These are phyloP conservation scores for Thaleichthys pacificus DNA, from an alignment of 2,797 vertebrate species.

Conservation along the genomic window DNA sequence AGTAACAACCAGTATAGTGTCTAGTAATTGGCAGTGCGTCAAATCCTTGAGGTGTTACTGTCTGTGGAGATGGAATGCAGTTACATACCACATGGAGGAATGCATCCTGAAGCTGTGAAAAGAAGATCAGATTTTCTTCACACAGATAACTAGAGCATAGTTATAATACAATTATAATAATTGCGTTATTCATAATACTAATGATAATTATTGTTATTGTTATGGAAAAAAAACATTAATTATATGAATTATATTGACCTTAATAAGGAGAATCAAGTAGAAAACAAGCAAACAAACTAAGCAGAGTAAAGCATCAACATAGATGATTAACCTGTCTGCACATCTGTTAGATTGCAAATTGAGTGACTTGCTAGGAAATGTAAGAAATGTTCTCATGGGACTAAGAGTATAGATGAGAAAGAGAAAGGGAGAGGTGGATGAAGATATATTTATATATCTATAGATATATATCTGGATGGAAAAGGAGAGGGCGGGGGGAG, in stretches of 20 bases:
- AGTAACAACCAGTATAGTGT: neutral
- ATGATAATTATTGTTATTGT: too few species aligned
- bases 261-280: neutral
- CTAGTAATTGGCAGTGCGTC: neutral
- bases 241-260: too few species aligned
- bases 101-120: conserved; percentile 73
- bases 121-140: conserved; percentile 25
- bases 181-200: too few species aligned
- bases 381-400: too few species aligned
- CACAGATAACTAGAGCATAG: neutral
- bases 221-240: too few species aligned
- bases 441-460: too few species aligned
- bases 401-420: too few species aligned
- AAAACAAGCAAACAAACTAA: neutral
- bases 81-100: conserved; percentile 83
- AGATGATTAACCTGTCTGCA: neutral
- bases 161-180: too few species aligned
- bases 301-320: neutral
- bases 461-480: too few species aligned
- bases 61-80: neutral
- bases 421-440: too few species aligned
- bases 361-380: too few species aligned
- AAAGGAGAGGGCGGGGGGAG: neutral
- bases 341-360: neutral
- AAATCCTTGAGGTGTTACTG: neutral